Evolutionary conservation across 2,113 vertebrate genomes (phyloP), one percentile per base, ranked within the genome.

Genomic region (Hippotragus niger): DNA sequence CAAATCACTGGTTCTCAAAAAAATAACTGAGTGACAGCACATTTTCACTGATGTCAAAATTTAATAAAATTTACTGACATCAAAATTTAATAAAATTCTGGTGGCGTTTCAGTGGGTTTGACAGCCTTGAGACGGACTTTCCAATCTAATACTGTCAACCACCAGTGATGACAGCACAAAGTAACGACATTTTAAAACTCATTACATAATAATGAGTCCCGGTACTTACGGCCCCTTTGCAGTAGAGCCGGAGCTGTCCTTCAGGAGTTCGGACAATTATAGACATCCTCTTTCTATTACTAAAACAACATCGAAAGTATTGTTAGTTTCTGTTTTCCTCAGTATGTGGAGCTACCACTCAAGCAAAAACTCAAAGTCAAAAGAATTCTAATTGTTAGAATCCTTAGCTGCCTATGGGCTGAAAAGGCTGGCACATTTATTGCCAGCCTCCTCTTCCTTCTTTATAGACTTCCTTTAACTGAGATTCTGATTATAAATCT

Each of bases 201-300:
- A 36, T 55, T 16, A 21, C 11, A 10, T 6, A 90, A 31, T 8
- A 5, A 40, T 5, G 45, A 52, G 71, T 31, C 11, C 21, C 23
- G 52, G 87, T 97, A 99, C 99, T 99, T 98, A 99, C 99, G 52
- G 99, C 99, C 98, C 99, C 99, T 99, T 99, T 99, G 99, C 99
- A 99, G 98, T 99, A 99, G 62, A 99, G 99, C 36, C 99, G 99
- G 25, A 99, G 98, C 64, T 99, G 99, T 92, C 99, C 99, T 27
- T 89, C 43, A 21, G 99, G 99, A 76, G 99, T 99, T 97, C 99
- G 98, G 96, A 99, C 99, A 92, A 99, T 99, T 95, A 99, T 99
- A 25, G 99, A 99, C 99, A 99, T 99, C 95, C 99, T 99, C 98
- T 99, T 99, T 94, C 99, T 99, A 96, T 99, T 99, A 97, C 99